Conservation (phyloP, 1,140 invertebrate genomes). For the Caenorhabditis briggsae region DNA sequence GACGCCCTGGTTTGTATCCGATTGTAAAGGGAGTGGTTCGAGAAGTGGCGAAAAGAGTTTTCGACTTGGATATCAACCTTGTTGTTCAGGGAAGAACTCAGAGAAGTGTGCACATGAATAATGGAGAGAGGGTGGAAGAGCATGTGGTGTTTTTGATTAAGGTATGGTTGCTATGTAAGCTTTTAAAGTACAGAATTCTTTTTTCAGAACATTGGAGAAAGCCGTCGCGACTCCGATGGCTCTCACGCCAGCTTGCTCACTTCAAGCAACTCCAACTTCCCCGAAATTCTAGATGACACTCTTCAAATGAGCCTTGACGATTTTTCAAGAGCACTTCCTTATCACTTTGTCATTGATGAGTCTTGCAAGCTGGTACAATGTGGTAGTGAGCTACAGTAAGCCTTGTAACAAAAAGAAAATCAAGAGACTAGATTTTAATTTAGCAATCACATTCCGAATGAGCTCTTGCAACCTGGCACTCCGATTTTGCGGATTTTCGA, state of each 20-base stretch:
- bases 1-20: slow-evolving; percentile 77
- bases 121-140: slow-evolving; percentile 66
- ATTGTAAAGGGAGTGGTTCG: slow-evolving; percentile 78
- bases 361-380: slow-evolving; percentile 74
- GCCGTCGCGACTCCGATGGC: slow-evolving; percentile 20
- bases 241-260: slow-evolving; percentile 7
- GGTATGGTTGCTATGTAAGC: slow-evolving; percentile 23
- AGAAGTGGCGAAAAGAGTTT: slow-evolving; percentile 75
- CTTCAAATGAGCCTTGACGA: slow-evolving; percentile 53
- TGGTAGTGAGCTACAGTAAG: slow-evolving; percentile 72
- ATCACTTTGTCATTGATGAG: slow-evolving; percentile 79
- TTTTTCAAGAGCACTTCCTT: slow-evolving; percentile 75
- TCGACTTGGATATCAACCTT: slow-evolving; percentile 76
- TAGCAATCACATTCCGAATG: slow-evolving; percentile 70
- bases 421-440: background rate
- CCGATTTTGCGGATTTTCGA: slow-evolving; percentile 74
- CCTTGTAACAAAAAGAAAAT: background rate
- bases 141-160: slow-evolving; percentile 69
- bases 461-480: slow-evolving; percentile 72
- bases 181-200: background rate
- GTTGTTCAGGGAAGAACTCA: slow-evolving; percentile 74
- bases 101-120: slow-evolving; percentile 70
- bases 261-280: background rate
- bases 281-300: slow-evolving; percentile 27
- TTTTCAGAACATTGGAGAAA: slow-evolving; percentile 11